A percentile compares a stretch with the other conserved stretches of the same genome.
phyloP scores from a whole-genome alignment of 2,888 invertebrate genomes.

The Diabrotica balteata region DNA sequence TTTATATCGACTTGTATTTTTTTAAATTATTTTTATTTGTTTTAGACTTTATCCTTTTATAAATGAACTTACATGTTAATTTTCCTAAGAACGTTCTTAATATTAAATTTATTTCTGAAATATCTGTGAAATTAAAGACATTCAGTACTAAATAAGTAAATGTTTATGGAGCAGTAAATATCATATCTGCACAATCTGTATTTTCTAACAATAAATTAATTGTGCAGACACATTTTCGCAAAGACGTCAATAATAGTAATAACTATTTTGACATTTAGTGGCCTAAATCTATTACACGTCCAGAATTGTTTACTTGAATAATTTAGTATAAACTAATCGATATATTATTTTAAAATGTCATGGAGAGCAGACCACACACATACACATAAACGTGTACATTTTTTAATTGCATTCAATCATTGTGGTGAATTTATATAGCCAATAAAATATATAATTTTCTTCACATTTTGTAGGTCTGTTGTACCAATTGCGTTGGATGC shows the following conservation, averaged over 20 bases:
- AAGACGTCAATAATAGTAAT: conserved; percentile 1
- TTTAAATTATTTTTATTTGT: too few relatives aligned
- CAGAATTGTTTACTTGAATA: background rate
- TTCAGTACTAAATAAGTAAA: too few relatives aligned
- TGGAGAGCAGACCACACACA: background rate
- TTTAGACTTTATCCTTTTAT: too few relatives aligned
- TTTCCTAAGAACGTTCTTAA: too few relatives aligned
- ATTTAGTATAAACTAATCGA: background rate
- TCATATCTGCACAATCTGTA: background rate
- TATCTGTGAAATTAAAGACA: too few relatives aligned
- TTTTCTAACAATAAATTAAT: background rate
- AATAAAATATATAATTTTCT: too few relatives aligned
- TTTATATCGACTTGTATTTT: too few relatives aligned
- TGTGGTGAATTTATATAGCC: too few relatives aligned
- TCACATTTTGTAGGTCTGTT: too few relatives aligned
- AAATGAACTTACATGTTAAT: too few relatives aligned
- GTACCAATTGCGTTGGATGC: too few relatives aligned
- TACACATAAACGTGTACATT: background rate
- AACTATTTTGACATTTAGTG: conserved; percentile 6
- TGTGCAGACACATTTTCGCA: conserved; percentile 2
- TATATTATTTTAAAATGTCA: background rate
- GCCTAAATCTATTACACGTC: conserved; percentile 4
- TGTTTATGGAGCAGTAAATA: background rate
- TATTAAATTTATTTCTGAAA: too few relatives aligned
- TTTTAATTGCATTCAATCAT: background rate